Base-by-base conservation (phyloP, 64 coral and sea anemone species). In the Exaiptasia diaphana region DNA sequence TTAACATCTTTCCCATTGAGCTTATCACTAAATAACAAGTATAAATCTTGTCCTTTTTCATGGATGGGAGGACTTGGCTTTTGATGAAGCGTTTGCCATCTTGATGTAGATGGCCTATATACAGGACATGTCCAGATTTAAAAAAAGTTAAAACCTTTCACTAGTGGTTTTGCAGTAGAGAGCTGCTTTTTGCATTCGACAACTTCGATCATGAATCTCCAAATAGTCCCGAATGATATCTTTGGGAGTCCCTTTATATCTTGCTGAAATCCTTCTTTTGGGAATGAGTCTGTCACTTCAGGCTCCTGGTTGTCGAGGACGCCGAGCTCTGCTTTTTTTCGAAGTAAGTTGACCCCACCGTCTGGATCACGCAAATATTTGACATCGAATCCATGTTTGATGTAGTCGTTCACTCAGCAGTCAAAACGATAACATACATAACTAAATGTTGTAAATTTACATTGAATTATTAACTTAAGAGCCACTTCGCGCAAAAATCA, bases 11-110 rank as follows among this genome's bases (percentile, higher is more conserved):
- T 12, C 83, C 83, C 50, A 25, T 5, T 68, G 57, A 74, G 23
- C 29, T 42, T 5, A 77, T 62, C 14, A 77, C 70, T 39, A 90
- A 53, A 30, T 15, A 56, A 40, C 69, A 75, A 14, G 44, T 83
- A 45, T 90, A 83, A 64, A 74, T 44, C 50, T 32, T 34, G 23
- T 52, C 25, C 29, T 91, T 91, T 68, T 80, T 92, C 90, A 92
- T 92, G 4, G 82, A 92, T 41, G 82, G 90, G 3, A 92, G 67
- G 5, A 92, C 90, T 43, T 75, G 40, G 17, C 75, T 74, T 28
- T 86, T 92, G 1, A 86, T 29, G 50, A 56, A 92, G 28, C 50
- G 28, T 17, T 81, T 86, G 9, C 64, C 64, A 56, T 80, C 76
- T 43, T 38, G n/a, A 11, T 78, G 31, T 29, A 60, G 23, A 7